Base-by-base conservation (phyloP, 2,888 invertebrate species). In the Anticlea derivata region DNA sequence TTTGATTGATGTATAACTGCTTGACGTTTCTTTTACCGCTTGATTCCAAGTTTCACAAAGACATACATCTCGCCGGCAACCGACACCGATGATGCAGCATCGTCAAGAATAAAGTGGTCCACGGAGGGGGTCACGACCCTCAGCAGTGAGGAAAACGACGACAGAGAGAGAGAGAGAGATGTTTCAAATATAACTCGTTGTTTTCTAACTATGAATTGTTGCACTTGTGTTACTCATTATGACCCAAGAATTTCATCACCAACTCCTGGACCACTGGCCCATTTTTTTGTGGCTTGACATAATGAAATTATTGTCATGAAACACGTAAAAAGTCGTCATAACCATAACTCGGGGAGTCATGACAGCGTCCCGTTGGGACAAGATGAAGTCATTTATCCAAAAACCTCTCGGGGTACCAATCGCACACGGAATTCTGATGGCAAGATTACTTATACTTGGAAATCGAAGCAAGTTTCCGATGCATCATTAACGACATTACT, bases 321-420 rank as follows among this genome's bases (percentile, higher is more conserved):
- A 51, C 49, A 57, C 62, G 67, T 73, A 82, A 82, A 82, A 82
- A 81, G 68, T 63, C 56, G 74, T 73, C 75, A 79, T 80, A 79
- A 68, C 75, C 78, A 78, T 79, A 81, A 73, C 66, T 73, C 57
- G 69, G 61, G 66, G 43, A 47, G 63, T 63, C 68, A 68, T 65
- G 73, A 69, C 75, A 73, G 75, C 68, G 62, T 72, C 73, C 74
- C 65, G 75, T 70, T 65, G 70, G 72, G 78, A 22, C 65, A 63
- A 75, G 81, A 90, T 90, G 86, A 89, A 89, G 89, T 77, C 89
- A 90, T 90, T 90, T 89, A 73, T 68, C 78, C 81, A 83, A 88
- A 85, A 85, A 84, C 70, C 70, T 71, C 70, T 63, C 59, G 63
- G 66, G 33, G 35, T 37, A 51, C 70, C 79, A 81, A 80, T 82